phyloP scores from a whole-genome alignment of 2,888 invertebrate genomes.

The Diaprepes abbreviatus region DNA sequence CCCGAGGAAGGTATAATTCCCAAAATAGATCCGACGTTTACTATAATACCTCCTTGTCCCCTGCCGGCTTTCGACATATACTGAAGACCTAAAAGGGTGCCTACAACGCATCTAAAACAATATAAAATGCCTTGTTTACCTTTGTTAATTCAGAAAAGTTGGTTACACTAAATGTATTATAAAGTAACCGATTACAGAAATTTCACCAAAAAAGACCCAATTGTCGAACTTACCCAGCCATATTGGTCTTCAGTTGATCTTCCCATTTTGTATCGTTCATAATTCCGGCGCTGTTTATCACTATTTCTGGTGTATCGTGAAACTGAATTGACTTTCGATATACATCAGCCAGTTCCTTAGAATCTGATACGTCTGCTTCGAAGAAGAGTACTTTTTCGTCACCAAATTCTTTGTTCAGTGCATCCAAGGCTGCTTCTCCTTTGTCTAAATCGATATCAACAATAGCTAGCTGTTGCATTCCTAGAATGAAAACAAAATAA shows the following conservation, averaged over 20 bases:
- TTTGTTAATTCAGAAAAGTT: too few relatives aligned
- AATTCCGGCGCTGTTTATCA: constrained; percentile 82
- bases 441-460: constrained; percentile 75
- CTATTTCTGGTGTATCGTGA: constrained; percentile 65
- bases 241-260: constrained; percentile 71
- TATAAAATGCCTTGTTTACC: too few relatives aligned
- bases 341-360: constrained; percentile 74
- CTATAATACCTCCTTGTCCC: constrained; percentile 74
- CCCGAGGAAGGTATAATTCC: constrained; percentile 70
- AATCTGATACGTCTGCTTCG: constrained; percentile 81
- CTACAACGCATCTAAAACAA: constrained; percentile 58
- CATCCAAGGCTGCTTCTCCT: constrained; percentile 75
- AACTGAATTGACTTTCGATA: constrained; percentile 53
- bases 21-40: constrained; percentile 75
- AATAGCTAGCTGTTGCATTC: constrained; percentile 36
- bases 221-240: constrained; percentile 55
- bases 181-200: too few relatives aligned
- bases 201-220: too few relatives aligned
- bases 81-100: constrained; percentile 71
- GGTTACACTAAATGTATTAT: too few relatives aligned
- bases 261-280: constrained; percentile 85
- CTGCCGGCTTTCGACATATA: constrained; percentile 72
- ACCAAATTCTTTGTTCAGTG: constrained; percentile 76
- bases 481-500: too few relatives aligned
- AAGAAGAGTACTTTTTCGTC: constrained; percentile 78